Base-by-base conservation (phyloP, 92 coral and sea anemone species). In the Zoanthus sansibaricus region DNA sequence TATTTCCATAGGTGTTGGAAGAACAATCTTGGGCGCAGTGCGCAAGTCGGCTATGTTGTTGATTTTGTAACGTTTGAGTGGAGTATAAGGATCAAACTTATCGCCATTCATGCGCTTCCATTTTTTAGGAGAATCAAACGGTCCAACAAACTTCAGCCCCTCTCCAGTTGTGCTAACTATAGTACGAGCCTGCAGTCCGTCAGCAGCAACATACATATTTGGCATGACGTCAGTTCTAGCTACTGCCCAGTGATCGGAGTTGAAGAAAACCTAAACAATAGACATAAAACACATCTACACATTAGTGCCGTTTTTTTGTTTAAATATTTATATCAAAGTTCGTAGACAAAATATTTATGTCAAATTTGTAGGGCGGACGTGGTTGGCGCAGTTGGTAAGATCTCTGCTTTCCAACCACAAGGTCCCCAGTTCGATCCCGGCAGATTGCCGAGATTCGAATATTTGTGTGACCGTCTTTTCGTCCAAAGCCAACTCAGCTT, bases 181-280 rank as follows among this genome's bases (percentile, higher is more conserved):
- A 13, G 94, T 90, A 12, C 89, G 91, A 33, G 98, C 95, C 87
- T 90, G 82, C 90, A 95, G 90, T 11, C 95, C 94, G 4, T 44
- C 87, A 20, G 93, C 94, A 80, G 94, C 87, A 44, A 95, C 87
- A 72, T 94, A 95, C 97, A 93, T 92, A 87, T 94, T 95, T 3
- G 97, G 97, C 98, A 95, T 95, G 84, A 94, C 95, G 92, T 95
- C 98, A 62, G 98, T 95, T 79, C 88, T 93, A 20, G 98, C 86
- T 5, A 93, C 93, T 46, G 91, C 87, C 75, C 85, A 82, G 62
- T 20, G 10, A 54, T 73, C 77, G 44, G 91, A 66, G 33, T 72
- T 58, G 21, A 93, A 82, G 69, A 79, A 83, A 30, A 91, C 70
- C 82, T 87, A 17, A 5, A 76, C n/a, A 1, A 37, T 3, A 37